Evolutionary conservation across 2,797 vertebrate species (phyloP).

Genomic region (Enteromius unitaeniatus): DNA sequence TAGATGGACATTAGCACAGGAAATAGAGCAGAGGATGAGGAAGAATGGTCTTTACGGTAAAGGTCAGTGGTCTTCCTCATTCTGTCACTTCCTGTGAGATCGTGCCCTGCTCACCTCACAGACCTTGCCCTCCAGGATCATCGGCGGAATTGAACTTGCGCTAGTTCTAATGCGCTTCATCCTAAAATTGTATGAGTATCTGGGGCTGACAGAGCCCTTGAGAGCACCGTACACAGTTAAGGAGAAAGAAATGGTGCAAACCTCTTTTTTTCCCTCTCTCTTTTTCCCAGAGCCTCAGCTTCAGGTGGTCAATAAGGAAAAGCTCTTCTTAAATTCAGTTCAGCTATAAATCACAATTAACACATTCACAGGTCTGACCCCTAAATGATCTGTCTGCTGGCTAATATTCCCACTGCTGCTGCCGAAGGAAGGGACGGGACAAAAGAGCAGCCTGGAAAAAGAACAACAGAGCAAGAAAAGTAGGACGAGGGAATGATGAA

Average conservation of each 20-base stretch:
- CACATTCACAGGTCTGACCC: slow-evolving; percentile 60
- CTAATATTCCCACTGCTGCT: slow-evolving; percentile 60
- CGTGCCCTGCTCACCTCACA: slow-evolving; percentile 39
- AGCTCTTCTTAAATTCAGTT: slow-evolving; percentile 51
- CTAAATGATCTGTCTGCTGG: slow-evolving; percentile 63
- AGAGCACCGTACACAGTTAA: slow-evolving; percentile 26
- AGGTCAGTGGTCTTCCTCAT: slow-evolving; percentile 37
- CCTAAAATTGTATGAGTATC: slow-evolving; percentile 23
- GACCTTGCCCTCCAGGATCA: slow-evolving; percentile 26
- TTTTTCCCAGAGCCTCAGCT: slow-evolving; percentile 32
- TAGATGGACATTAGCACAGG: slow-evolving; percentile 55
- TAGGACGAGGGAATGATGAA: slow-evolving; percentile 35
- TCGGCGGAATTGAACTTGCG: background rate
- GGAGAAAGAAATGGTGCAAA: slow-evolving; percentile 35
- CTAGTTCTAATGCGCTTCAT: slow-evolving; percentile 4
- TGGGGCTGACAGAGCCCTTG: slow-evolving; percentile 22
- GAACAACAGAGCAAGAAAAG: slow-evolving; percentile 48
- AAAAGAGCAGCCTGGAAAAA: background rate
- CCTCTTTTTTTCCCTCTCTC: background rate
- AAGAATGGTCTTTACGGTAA: slow-evolving; percentile 31
- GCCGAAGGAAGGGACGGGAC: slow-evolving; percentile 43
- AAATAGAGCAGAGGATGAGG: slow-evolving; percentile 32
- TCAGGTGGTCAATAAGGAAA: slow-evolving; percentile 61
- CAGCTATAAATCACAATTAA: slow-evolving; percentile 67
- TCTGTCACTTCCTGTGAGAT: slow-evolving; percentile 32